Percentiles rank a stretch among this genome's conserved stretches.
Evolutionary conservation across 2,888 invertebrate genomes (phyloP).

Genomic region (Lamellibrachia satsuma): DNA sequence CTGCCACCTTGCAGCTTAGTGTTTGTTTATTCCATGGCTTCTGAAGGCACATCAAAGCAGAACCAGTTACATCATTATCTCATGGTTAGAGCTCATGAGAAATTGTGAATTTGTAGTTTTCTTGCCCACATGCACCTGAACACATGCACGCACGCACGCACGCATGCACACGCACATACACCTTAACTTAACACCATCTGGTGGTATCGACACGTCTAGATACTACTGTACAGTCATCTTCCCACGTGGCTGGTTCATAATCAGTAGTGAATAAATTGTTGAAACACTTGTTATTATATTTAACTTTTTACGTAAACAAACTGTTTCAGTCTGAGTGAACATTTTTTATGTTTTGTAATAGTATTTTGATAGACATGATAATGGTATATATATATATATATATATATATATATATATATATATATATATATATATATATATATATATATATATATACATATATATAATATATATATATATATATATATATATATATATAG

Average conservation of each 20-base stretch:
- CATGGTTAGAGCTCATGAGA: neutral
- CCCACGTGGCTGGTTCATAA: neutral
- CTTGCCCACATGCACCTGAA: neutral
- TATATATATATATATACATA: too few species aligned
- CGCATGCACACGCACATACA: neutral
- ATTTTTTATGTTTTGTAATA: neutral
- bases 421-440: too few species aligned
- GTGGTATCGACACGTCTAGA: neutral
- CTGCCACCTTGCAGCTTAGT: neutral
- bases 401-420: too few species aligned
- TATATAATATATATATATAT: too few species aligned
- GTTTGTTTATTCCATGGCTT: neutral
- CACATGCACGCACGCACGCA: too few species aligned
- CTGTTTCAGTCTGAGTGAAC: neutral
- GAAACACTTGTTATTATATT: neutral
- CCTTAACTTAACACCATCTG: neutral
- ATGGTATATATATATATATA: too few species aligned
- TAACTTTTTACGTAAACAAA: neutral
- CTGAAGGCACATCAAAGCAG: neutral
- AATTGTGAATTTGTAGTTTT: neutral
- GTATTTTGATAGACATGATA: neutral
- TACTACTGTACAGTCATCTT: neutral
- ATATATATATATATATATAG: too few species aligned
- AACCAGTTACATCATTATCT: neutral
- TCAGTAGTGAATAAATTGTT: neutral